Percentiles rank a stretch among this genome's conserved stretches.
These are phyloP conservation scores for Druceiella hillmani DNA, from an alignment of 2,888 invertebrate genomes.

Conservation along the genomic window DNA sequence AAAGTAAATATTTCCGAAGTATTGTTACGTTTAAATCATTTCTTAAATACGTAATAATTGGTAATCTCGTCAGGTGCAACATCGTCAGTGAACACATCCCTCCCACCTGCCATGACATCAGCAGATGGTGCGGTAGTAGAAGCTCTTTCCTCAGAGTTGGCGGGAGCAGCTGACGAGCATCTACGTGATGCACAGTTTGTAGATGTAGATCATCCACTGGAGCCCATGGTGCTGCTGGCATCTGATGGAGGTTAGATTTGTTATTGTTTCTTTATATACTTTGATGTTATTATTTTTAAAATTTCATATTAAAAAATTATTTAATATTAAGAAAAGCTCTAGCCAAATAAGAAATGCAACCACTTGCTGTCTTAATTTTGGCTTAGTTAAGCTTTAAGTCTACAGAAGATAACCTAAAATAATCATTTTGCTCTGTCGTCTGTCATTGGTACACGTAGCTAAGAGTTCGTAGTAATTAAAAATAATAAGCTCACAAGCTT, in stretches of 20 bases:
- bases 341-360: no score
- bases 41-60: background rate
- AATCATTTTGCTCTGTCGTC: no score
- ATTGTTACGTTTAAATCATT: background rate
- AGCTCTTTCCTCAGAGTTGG: constrained; percentile 31
- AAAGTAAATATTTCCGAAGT: background rate
- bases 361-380: no score
- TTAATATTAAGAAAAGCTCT: no score
- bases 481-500: no score
- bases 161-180: constrained; percentile 39
- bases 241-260: constrained; percentile 46
- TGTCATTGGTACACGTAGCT: no score
- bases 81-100: constrained; percentile 37
- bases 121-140: constrained; percentile 34
- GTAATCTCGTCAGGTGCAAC: constrained; percentile 28
- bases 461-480: no score
- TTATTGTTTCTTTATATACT: no score
- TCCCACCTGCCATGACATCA: constrained; percentile 34
- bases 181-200: constrained; percentile 50
- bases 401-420: no score
- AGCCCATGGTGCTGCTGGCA: constrained; percentile 55
- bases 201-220: constrained; percentile 54
- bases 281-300: no score
- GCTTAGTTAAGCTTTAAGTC: no score
- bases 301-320: no score